These are phyloP conservation scores for Amazona ochrocephala DNA, from an alignment of 2,797 vertebrate genomes.

Conservation along the genomic window DNA sequence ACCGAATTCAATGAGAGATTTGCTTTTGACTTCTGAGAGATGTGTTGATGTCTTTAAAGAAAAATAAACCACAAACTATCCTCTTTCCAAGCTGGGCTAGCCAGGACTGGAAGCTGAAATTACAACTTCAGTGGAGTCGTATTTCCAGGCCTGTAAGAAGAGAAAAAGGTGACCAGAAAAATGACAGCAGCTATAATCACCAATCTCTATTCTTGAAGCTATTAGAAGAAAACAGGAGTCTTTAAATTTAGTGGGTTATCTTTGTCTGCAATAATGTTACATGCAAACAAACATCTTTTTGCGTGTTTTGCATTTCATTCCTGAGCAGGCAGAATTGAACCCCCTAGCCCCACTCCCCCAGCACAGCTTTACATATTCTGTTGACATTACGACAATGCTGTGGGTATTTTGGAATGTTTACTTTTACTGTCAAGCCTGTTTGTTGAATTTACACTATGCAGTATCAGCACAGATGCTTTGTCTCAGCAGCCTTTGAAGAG, in stretches of 20 bases:
- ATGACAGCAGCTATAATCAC: neutral
- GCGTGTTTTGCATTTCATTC: neutral
- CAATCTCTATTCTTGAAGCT: neutral
- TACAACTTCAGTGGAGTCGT: neutral
- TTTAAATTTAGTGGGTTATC: neutral
- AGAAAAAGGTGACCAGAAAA: neutral
- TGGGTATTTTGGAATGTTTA: neutral
- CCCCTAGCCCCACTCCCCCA: neutral
- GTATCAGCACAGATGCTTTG: neutral
- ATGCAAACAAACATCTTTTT: neutral
- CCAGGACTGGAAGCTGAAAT: conserved; percentile 21
- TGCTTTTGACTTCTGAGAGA: neutral
- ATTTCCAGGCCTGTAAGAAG: neutral
- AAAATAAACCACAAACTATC: neutral
- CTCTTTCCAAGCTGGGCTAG: neutral
- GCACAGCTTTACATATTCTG: neutral
- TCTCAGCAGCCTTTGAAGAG: neutral
- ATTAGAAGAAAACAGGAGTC: neutral
- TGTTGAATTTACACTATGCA: neutral
- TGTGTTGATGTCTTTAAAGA: neutral
- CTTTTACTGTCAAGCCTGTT: neutral
- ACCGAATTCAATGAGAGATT: neutral
- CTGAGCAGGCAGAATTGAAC: neutral
- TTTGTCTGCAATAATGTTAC: neutral
- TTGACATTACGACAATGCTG: neutral